A percentile compares a stretch with the other conserved stretches of the same genome.
Evolutionary conservation across 2,113 vertebrate genomes (phyloP).

Genomic region (Aldabrachelys gigantea): DNA sequence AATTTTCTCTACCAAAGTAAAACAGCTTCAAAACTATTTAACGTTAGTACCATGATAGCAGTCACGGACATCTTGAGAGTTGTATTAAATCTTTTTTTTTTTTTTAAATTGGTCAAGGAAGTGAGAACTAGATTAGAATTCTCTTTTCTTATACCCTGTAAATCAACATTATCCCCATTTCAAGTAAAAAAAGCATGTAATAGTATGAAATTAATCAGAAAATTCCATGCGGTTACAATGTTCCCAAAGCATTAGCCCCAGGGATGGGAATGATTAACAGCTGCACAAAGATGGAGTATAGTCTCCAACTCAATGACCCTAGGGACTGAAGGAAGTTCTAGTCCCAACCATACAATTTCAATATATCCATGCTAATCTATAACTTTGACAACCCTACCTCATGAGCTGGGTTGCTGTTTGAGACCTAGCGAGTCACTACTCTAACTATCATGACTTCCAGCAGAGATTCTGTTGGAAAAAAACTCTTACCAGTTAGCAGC

Average conservation of each 20-base stretch:
- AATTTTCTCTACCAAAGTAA: background rate
- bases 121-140: background rate
- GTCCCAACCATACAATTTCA: background rate
- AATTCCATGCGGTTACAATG: conserved; percentile 28
- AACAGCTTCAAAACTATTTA: conserved; percentile 1
- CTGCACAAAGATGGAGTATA: conserved; percentile 6
- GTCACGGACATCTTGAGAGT: background rate
- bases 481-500: too few species aligned
- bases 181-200: background rate
- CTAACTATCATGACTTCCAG: background rate
- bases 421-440: background rate
- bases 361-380: background rate
- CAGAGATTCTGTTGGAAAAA: background rate
- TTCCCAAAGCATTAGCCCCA: background rate
- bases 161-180: background rate
- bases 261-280: background rate
- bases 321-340: background rate
- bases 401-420: background rate
- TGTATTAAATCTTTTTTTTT: background rate
- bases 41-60: background rate
- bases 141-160: background rate
- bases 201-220: conserved; percentile 15
- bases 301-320: background rate
- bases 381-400: background rate
- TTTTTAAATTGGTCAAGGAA: background rate